Evolutionary conservation across 1,140 invertebrate species (phyloP).

Genomic region (Wiebesia pumilae): DNA sequence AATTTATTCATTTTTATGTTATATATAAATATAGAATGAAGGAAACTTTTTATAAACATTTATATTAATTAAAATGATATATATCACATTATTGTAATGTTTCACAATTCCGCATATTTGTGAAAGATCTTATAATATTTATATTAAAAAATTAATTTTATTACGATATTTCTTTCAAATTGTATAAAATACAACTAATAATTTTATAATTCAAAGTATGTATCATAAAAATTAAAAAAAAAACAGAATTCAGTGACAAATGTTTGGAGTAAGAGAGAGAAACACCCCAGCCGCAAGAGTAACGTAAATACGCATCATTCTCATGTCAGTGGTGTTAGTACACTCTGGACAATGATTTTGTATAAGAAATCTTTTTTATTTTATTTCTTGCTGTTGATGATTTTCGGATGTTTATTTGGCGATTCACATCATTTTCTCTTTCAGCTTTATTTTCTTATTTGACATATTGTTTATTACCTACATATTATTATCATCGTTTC

Average conservation of each 20-base stretch:
- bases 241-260: not conserved
- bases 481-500: not conserved
- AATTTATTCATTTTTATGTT: too few species aligned
- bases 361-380: conserved; percentile 4
- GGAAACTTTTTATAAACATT: too few species aligned
- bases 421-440: conserved; percentile 10
- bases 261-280: not conserved
- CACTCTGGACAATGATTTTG: not conserved
- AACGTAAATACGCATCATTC: conserved; percentile 11
- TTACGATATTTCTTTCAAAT: not conserved
- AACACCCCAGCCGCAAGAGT: conserved; percentile 11
- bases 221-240: not conserved
- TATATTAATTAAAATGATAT: too few species aligned
- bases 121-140: too few species aligned
- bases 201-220: not conserved
- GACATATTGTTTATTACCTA: not conserved
- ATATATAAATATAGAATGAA: too few species aligned
- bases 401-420: not conserved
- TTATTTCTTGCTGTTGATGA: conserved; percentile 13
- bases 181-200: not conserved
- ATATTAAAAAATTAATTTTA: not conserved
- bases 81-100: too few species aligned
- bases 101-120: too few species aligned
- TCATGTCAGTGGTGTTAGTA: conserved; percentile 40
- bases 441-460: conserved; percentile 27